Percentiles rank a stretch among this genome's conserved stretches.
phyloP scores from a whole-genome alignment of 2,113 vertebrate species.

The Tenebrosternarchus preto region DNA sequence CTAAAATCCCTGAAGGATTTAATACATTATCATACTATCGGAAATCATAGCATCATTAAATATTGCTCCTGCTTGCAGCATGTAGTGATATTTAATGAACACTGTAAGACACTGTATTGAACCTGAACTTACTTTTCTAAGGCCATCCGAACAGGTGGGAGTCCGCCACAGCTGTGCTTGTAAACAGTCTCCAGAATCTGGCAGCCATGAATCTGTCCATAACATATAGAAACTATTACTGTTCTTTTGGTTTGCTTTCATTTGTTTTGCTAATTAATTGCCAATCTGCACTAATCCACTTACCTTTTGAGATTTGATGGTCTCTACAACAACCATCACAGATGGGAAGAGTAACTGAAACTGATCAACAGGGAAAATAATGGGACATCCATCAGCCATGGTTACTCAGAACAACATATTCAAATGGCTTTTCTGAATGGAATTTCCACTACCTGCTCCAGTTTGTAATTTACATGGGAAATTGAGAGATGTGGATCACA shows the following conservation, averaged over 20 bases:
- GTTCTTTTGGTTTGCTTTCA: neutral
- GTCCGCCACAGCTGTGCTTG: conserved; percentile 93
- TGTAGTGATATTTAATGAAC: neutral
- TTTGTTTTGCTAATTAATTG: neutral
- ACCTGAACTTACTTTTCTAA: conserved; percentile 86
- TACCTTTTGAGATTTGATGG: conserved; percentile 96
- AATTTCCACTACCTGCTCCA: conserved; percentile 85
- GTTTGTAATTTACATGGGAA: conserved; percentile 93
- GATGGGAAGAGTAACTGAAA: conserved; percentile 98
- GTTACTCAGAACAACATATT: neutral
- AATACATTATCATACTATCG: no score
- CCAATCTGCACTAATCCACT: conserved; percentile 1
- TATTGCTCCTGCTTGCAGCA: neutral
- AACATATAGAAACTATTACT: conserved; percentile 16
- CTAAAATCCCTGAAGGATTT: no score
- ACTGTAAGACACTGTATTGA: neutral
- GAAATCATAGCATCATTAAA: no score
- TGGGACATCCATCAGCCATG: neutral
- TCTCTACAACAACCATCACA: conserved; percentile 94
- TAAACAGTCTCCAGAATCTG: conserved; percentile 95
- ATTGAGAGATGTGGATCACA: conserved; percentile 94
- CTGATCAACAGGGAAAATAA: conserved; percentile 66
- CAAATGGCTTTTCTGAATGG: neutral
- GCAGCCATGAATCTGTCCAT: conserved; percentile 90
- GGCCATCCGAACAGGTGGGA: conserved; percentile 93